Percentiles rank a stretch among this genome's conserved stretches.
These are phyloP conservation scores for Smittia sp. DNA, from an alignment of 2,888 invertebrate genomes.

Conservation along the genomic window DNA sequence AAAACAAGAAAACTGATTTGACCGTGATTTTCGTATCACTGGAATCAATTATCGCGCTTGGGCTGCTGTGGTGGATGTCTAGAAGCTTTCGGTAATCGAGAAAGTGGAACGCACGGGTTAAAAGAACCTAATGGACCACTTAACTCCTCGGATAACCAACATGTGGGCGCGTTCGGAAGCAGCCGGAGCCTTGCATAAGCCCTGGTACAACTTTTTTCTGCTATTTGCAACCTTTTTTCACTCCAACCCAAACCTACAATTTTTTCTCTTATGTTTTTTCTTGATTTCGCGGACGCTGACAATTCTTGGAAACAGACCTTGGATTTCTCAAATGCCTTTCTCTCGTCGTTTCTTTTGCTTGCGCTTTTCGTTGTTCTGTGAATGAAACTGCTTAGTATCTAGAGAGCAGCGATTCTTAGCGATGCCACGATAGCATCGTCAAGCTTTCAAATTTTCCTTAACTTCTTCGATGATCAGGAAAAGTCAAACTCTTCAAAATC, in stretches of 20 bases:
- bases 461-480: neutral
- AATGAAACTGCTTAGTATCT: neutral
- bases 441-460: too few species aligned
- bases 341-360: neutral
- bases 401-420: too few species aligned
- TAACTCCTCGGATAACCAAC: too few species aligned
- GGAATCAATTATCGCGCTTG: constrained; percentile 8
- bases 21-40: neutral
- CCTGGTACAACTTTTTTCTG: too few species aligned
- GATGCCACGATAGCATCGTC: too few species aligned
- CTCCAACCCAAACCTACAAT: neutral
- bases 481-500: neutral
- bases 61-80: neutral
- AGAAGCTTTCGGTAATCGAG: neutral
- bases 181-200: too few species aligned
- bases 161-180: too few species aligned
- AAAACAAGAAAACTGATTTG: too few species aligned
- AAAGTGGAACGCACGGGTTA: neutral
- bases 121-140: neutral
- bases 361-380: neutral
- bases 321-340: neutral
- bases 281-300: constrained; percentile 6
- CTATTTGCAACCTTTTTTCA: neutral
- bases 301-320: constrained; percentile 14
- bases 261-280: neutral